Evolutionary conservation across 2,888 invertebrate species (phyloP), one percentile per base, ranked within the genome.

Genomic region (Phragmatobia fuliginosa): DNA sequence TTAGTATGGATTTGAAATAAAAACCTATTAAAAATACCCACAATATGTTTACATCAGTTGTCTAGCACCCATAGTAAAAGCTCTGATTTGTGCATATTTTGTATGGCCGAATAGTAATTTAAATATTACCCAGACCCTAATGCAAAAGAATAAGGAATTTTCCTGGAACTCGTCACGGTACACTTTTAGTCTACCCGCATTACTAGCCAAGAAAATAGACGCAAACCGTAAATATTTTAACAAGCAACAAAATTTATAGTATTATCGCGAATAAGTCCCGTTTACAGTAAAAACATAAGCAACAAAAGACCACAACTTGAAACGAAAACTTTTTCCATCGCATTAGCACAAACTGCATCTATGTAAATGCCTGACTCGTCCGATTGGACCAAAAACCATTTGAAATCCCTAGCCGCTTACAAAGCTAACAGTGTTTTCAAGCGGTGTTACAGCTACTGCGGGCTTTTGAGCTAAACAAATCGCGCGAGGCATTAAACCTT

Each of bases 391-490:
- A 56, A 56, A 52, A 56, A 76, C 71, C 81, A 75, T 77, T 72
- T 52, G 62, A 56, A 73, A 74, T 73, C 81, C 73, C 71, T 62
- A 70, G 73, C 70, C 70, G 41, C 56, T 32, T 52, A 63, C 59
- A 60, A 31, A 31, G 66, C 62, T 36, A 75, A 78, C 75, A 75
- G 70, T 76, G 79, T 72, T 72, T 59, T 14, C 61, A 70, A 73
- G 68, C 25, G 71, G 74, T 70, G 49, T 52, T 66, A 72, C 62
- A 64, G 72, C 71, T 67, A 71, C 70, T 64, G 62, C 63, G 71
- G 72, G 70, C 70, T 79, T 74, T 56, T 72, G 62, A 70, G 70
- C 62, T 68, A 71, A 74, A 76, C 74, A 78, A 80, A 80, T 78
- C 78, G 72, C 65, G 45, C 62, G 78, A 68, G 76, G 74, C 72